Conservation (phyloP, 2,888 invertebrate species). For the Sarcophaga rosellei region DNA sequence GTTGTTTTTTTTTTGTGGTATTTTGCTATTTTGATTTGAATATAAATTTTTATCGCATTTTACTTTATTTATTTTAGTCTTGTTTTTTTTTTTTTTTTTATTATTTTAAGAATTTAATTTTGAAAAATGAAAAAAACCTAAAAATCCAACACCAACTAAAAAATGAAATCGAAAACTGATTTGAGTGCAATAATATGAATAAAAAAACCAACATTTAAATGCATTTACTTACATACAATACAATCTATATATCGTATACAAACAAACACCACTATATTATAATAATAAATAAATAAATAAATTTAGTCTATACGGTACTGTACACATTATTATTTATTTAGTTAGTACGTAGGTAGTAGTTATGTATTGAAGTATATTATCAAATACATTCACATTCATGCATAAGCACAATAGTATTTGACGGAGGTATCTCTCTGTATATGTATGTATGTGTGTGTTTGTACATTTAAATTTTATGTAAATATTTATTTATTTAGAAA, state of each 20-base stretch:
- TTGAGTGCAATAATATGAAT: conserved; percentile 52
- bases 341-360: no score
- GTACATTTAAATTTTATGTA: conserved; percentile 34
- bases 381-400: no score
- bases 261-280: not conserved
- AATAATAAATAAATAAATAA: not conserved
- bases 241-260: not conserved
- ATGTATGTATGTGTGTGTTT: not conserved
- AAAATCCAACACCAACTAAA: not conserved
- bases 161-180: conserved; percentile 43
- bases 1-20: no score
- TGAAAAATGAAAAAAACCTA: no score
- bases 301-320: not conserved
- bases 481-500: conserved; percentile 57
- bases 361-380: no score
- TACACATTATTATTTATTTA: not conserved
- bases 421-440: not conserved
- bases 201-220: conserved; percentile 34
- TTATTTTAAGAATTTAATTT: not conserved
- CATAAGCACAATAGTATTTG: not conserved
- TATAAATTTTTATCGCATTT: not conserved
- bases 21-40: no score
- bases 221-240: conserved; percentile 52
- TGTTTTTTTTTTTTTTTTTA: conserved; percentile 5
- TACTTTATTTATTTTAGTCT: not conserved